Evolutionary conservation across 2,888 invertebrate genomes (phyloP), one percentile per base, ranked within the genome.

Genomic region (Chironomus tentans): DNA sequence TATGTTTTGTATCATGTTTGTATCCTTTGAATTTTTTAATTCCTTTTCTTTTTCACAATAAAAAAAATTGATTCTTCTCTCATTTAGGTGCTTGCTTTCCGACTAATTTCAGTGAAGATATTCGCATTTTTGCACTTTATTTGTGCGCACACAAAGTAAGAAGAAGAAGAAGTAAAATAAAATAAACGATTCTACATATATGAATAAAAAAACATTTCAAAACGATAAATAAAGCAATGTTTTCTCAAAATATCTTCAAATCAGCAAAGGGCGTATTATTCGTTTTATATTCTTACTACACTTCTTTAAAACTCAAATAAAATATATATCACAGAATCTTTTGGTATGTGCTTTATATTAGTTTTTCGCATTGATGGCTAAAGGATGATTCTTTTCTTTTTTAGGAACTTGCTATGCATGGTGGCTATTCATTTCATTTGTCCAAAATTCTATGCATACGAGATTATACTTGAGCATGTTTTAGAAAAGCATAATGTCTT

Each of bases 181-280:
- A 65, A 12, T 18, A 24, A 65, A 65, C 5, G 65, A 65, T 38
- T 38, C 38, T 38, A 1, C 7, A 65, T 24, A 3, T 21, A 12
- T 13, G 21, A 65, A n/a, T n/a, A n/a, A n/a, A 24, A 24, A 21
- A 65, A 4, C 22, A 24, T n/a, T 24, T 21, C 65, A 65, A 72
- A 72, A 61, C 72, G 13, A 72, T 72, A 72, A 72, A 72, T 72
- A 72, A 72, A 72, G 38, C 61, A 28, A 71, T 24, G 56, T 65
- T 65, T 56, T 21, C 47, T 24, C 21, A 47, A 56, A 70, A 50
- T 22, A 70, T 72, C 62, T 62, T 72, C 38, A 72, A 72, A 72
- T 72, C 72, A 72, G 46, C 72, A 46, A 72, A 72, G 72, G 72
- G 72, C 72, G 72, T 72, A n/a, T 61, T 28, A 10, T 62, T 38